Evolutionary conservation across 2,888 invertebrate species (phyloP), one percentile per base, ranked within the genome.

Genomic region (Himalopsyche tibetana): DNA sequence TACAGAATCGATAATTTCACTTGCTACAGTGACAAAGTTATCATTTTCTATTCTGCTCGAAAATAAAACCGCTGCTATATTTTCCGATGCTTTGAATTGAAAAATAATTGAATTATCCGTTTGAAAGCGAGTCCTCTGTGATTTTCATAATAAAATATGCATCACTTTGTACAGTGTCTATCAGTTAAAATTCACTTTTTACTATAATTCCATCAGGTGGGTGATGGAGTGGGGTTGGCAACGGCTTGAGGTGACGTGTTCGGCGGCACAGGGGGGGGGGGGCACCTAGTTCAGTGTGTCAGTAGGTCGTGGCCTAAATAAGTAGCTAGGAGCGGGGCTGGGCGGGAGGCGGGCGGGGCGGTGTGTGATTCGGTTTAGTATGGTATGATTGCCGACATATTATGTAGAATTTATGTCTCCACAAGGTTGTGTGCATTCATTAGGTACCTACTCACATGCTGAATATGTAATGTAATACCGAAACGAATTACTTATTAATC

Each of bases 221-320:
- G 63, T 19, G 63, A 63, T 63, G 19, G n/a, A 56, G 28, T 28
- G 74, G 36, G 83, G 80, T 40, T 74, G 69, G 51, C 38, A 45
- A 19, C 51, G 79, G 36, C 79, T 63, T 63, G 51, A 45, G 83
- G 45, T 55, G 84, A 36, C 38, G 84, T 17, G 83, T 79, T 17
- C 15, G 40, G 82, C 45, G 82, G 5, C 2, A 38, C 38, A 9
- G 42, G 38, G 84, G 81, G 81, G 81, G 63, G 17, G 81, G 84
- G 81, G 81, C 40, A 38, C 40, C 42, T 42, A 42, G 80, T 84
- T 84, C 56, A 86, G 86, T 86, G 86, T 86, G 86, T 86, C 83
- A 86, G 83, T 86, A 69, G 86, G 86, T 86, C 86, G 80, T 55
- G 86, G 28, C 86, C 86, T 83, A 83, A 56, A 83, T 85, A 82